A percentile compares a stretch with the other conserved stretches of the same genome.
phyloP scores from a whole-genome alignment of 2,797 vertebrate species.

The Adrianichthys oophorus region DNA sequence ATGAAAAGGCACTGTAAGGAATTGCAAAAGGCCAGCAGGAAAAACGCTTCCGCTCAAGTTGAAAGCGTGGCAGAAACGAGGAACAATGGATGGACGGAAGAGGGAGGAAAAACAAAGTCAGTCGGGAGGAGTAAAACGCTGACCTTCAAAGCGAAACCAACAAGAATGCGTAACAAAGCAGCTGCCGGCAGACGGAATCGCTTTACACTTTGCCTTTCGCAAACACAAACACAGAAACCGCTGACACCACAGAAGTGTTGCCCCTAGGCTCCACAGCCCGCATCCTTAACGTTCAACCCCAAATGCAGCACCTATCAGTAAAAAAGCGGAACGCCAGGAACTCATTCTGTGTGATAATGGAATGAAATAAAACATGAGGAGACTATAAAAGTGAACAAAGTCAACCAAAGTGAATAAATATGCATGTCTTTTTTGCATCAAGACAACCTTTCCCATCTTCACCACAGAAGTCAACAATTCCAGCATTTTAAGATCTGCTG shows the following conservation, averaged over 20 bases:
- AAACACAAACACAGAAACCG: neutral
- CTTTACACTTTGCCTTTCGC: conserved; percentile 23
- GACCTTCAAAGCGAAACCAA: conserved; percentile 31
- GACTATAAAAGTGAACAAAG: no score
- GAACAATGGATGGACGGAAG: neutral
- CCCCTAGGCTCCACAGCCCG: no score
- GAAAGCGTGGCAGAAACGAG: conserved; percentile 18
- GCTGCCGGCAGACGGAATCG: conserved; percentile 8
- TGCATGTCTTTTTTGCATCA: no score
- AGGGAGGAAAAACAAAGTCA: neutral
- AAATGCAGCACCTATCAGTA: no score
- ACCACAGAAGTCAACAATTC: no score
- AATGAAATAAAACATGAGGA: neutral
- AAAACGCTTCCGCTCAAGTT: conserved; percentile 27
- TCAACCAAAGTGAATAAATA: no score
- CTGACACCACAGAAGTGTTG: neutral
- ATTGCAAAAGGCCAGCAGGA: conserved; percentile 24
- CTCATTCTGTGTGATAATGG: no score
- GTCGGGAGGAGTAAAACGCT: conserved; percentile 29
- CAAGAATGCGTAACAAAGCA: conserved; percentile 15
- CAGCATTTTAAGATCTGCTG: no score
- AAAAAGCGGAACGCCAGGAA: no score
- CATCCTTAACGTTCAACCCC: no score
- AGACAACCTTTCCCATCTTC: no score
- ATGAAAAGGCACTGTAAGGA: conserved; percentile 32